These are phyloP conservation scores for Seriola dumerili DNA, from an alignment of 2,113 vertebrate genomes.

Conservation along the genomic window DNA sequence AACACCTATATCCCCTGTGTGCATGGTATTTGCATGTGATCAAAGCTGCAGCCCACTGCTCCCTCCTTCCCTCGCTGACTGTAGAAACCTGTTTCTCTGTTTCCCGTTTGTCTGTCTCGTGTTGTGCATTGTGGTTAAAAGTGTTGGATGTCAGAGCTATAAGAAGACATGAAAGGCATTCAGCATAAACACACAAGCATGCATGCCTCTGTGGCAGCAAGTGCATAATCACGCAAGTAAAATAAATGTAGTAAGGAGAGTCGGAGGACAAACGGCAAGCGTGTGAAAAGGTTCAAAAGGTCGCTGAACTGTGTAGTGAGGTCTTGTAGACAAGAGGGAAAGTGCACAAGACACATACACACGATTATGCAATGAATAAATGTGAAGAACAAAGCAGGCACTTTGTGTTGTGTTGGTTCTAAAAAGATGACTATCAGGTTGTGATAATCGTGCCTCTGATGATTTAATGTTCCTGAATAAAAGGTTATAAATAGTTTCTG, in stretches of 20 bases:
- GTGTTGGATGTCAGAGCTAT: constrained; percentile 43
- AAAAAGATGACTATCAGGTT: constrained; percentile 22
- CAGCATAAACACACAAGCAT: constrained; percentile 26
- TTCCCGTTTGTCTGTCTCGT: constrained; percentile 15
- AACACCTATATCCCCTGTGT: constrained; percentile 62
- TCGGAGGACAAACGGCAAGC: constrained; percentile 32
- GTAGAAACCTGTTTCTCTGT: constrained; percentile 34
- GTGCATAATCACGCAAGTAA: constrained; percentile 30
- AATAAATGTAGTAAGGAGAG: constrained; percentile 43
- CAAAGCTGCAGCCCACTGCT: constrained; percentile 54
- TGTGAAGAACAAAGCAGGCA: background rate
- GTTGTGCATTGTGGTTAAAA: constrained; percentile 41
- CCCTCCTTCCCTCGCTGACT: constrained; percentile 17
- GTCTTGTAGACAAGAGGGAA: background rate
- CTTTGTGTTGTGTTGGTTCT: background rate
- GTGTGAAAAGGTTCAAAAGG: constrained; percentile 26
- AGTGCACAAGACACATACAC: background rate
- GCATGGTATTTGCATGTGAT: constrained; percentile 65
- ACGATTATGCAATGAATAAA: background rate
- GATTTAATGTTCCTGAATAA: constrained; percentile 40
- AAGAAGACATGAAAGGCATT: constrained; percentile 48
- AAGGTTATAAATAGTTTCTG: constrained; percentile 38
- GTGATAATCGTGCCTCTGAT: constrained; percentile 18
- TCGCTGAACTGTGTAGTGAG: background rate
- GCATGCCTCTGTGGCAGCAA: constrained; percentile 5